Base-by-base conservation (phyloP, 2,888 invertebrate genomes). In the Anoplius nigerrimus region DNA sequence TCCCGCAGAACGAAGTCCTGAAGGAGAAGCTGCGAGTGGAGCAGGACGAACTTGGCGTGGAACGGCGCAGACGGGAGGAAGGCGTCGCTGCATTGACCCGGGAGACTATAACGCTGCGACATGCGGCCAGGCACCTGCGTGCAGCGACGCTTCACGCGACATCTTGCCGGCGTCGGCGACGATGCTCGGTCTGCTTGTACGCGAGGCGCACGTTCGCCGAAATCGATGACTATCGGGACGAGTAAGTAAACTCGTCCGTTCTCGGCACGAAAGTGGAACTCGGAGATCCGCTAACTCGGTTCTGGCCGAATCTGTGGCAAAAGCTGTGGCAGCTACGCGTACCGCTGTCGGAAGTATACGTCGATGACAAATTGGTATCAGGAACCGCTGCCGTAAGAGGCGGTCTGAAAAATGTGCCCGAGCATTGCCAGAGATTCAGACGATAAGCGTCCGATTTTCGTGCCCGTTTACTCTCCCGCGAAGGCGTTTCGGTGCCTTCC, bases 121-220 rank as follows among this genome's bases (percentile, higher is more conserved):
- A 90, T 69, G 89, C 90, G 55, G 91, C 91, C 20, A 88, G 90
- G 58, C 90, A 91, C 75, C 81, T 88, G 6, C 84, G 85, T 15
- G 87, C 88, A 0, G 86, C 87, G 3, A 88, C 88, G 2, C 68
- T 88, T 16, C 88, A 88, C 63, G 88, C 88, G 6, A 88, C 87
- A 0, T 82, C 87, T 46, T 88, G 88, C 65, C 83, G 87, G 18
- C 83, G 87, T 45, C 80, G 91, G 66, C 89, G 91, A 77, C 91
- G 92, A 77, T 92, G 92, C 78, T 92, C 91, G 5, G 91, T 92
- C 22, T 92, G 92, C 79, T 87, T 91, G 2, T 92, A 92, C 77
- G 91, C 92, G 1, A 90, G 90, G 77, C 89, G 91, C 51, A 91
- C 91, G 0, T 92, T 92, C 75, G 90, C 91, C 64, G 91, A 91